phyloP scores from a whole-genome alignment of 2,888 invertebrate species.

The Hydraecia micacea region DNA sequence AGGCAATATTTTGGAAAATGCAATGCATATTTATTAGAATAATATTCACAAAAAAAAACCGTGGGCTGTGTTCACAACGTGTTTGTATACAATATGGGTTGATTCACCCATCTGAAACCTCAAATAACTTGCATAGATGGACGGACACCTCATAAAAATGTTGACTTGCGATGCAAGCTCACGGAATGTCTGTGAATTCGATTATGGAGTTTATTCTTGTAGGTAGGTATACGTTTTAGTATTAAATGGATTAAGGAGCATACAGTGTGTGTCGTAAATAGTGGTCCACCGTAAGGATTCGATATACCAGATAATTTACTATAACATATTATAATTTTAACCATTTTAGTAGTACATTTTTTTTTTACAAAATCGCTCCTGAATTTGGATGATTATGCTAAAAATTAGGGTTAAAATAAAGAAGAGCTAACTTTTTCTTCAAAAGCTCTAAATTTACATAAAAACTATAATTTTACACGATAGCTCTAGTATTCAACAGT shows the following conservation, averaged over 20 bases:
- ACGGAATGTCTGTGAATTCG: constrained; percentile 4
- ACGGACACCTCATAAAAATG: background rate
- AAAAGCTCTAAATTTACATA: no score
- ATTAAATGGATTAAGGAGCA: background rate
- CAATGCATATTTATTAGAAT: background rate
- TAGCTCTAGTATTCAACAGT: no score
- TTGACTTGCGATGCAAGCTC: background rate
- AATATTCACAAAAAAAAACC: background rate
- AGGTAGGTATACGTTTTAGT: background rate
- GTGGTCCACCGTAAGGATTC: no score
- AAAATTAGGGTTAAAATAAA: no score
- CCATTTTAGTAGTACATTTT: no score
- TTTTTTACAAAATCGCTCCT: no score
- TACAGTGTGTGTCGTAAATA: no score
- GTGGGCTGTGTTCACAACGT: background rate
- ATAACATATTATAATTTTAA: no score
- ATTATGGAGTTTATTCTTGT: background rate
- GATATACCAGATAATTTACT: no score
- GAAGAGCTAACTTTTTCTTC: no score
- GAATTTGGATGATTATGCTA: no score
- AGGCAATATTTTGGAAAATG: background rate
- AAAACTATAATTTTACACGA: no score
- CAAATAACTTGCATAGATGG: background rate
- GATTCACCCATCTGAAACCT: background rate
- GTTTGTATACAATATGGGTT: background rate